Evolutionary conservation across 1,140 invertebrate species (phyloP), one percentile per base, ranked within the genome.

Genomic region (Brachionus calyciflorus): DNA sequence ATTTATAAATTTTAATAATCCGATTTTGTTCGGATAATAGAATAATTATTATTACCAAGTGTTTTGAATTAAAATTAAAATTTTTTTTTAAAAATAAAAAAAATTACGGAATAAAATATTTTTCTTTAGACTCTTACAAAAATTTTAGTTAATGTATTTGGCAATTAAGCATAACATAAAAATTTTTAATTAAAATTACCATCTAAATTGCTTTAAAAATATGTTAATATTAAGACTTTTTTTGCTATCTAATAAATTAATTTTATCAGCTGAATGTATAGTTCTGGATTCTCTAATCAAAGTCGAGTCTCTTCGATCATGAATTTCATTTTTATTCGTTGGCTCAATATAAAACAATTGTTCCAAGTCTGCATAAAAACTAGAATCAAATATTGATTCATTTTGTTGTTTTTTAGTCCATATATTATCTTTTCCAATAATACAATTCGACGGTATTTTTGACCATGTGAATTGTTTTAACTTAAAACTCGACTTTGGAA

Each of bases 161-260:
- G 19, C 19, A 48, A 41, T 7, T 41, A 41, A 41, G 14, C 5
- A 41, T 41, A 44, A 44, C n/a, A 12, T 10, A 44, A 44, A 1
- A 5, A 44, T 44, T n/a, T n/a, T n/a, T 37, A 37, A 37, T 37
- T 37, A 5, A 5, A 5, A 37, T 5, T 60, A 70, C 65, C 65
- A 70, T 70, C 48, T 44, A 70, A 70, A 70, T 21, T 70, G 65
- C 17, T 70, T 70, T 4, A 70, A 33, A 26, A 70, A 70, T 48
- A 70, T 70, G 24, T 70, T 70, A 0, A 70, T 51, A 17, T 70
- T 70, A 6, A 70, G 40, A 19, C 65, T 70, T 51, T 51, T 48
- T 46, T 70, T 70, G 21, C 65, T 70, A 0, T 70, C 65, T 33
- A 70, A 48, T 3, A 70, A 26, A 70, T 70, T 70, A 33, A 70